Evolutionary conservation across 2,888 invertebrate species (phyloP).

Genomic region (Archips xylosteana): DNA sequence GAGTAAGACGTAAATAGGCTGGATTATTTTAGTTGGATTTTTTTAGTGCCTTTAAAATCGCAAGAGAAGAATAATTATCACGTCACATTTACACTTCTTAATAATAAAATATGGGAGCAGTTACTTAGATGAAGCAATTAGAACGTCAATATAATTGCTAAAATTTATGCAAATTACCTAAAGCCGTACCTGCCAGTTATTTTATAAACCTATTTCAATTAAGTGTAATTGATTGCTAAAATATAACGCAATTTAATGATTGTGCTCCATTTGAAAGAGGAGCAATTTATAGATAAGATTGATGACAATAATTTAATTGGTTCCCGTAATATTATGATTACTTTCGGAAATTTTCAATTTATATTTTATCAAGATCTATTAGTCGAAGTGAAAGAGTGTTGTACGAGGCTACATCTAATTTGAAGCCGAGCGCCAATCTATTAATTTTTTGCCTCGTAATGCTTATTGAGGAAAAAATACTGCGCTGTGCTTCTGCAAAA

Average conservation of each 20-base stretch:
- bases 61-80: not conserved
- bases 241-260: conserved; percentile 31
- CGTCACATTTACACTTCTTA: conserved; percentile 5
- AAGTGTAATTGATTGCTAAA: conserved; percentile 35
- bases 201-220: conserved; percentile 34
- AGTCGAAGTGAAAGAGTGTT: conserved; percentile 29
- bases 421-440: conserved; percentile 39
- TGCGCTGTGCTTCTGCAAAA: not conserved
- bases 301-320: conserved; percentile 38
- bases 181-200: conserved; percentile 18
- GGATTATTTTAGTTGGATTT: not conserved
- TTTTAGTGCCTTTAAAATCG: not conserved
- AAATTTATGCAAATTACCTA: conserved; percentile 36
- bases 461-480: conserved; percentile 30
- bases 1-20: not conserved
- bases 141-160: conserved; percentile 27
- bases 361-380: conserved; percentile 42
- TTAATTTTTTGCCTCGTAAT: conserved; percentile 42
- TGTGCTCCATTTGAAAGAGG: conserved; percentile 28
- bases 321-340: conserved; percentile 29
- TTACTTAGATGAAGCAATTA: conserved; percentile 22
- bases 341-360: conserved; percentile 42
- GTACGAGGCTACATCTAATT: conserved; percentile 37
- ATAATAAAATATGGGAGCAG: conserved; percentile 15
- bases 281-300: conserved; percentile 37